Conservation (phyloP, 2,888 invertebrate genomes). For the Frankliniella fusca region DNA sequence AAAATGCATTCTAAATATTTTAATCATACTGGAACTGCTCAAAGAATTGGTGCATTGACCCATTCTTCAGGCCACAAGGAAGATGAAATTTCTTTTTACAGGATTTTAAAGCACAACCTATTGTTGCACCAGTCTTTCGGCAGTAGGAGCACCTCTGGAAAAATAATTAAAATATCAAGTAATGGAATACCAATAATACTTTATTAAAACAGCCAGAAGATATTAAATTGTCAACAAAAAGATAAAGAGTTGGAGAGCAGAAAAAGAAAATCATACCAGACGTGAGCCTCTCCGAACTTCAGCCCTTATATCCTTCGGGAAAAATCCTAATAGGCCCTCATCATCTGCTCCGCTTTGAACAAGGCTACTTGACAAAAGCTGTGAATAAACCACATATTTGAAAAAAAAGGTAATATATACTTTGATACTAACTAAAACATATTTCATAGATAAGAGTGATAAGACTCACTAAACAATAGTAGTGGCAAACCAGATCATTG, state of each 20-base stretch:
- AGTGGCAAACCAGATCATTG: constrained; percentile 61
- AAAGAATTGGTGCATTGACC: constrained; percentile 61
- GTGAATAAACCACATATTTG: constrained; percentile 32
- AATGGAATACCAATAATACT: background rate
- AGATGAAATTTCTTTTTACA: constrained; percentile 71
- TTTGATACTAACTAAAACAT: background rate
- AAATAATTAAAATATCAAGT: constrained; percentile 30
- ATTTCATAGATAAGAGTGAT: constrained; percentile 23
- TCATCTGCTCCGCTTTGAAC: constrained; percentile 63
- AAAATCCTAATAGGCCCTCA: constrained; percentile 70
- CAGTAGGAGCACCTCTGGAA: constrained; percentile 68
- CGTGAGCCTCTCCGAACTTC: constrained; percentile 61
- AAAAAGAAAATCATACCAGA: constrained; percentile 54
- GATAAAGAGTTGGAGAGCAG: constrained; percentile 1
- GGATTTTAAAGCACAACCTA: constrained; percentile 62
- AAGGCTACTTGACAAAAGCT: constrained; percentile 68
- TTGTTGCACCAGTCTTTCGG: constrained; percentile 59
- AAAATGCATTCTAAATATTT: background rate
- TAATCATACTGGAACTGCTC: constrained; percentile 53
- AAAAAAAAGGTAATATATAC: background rate
- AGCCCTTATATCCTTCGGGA: constrained; percentile 60
- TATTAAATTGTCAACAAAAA: constrained; percentile 11
- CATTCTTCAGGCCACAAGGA: constrained; percentile 64
- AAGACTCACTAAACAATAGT: constrained; percentile 66
- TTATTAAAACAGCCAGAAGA: background rate